Evolutionary conservation across 2,888 invertebrate genomes (phyloP), one percentile per base, ranked within the genome.

Genomic region (Zelleria hepariella): DNA sequence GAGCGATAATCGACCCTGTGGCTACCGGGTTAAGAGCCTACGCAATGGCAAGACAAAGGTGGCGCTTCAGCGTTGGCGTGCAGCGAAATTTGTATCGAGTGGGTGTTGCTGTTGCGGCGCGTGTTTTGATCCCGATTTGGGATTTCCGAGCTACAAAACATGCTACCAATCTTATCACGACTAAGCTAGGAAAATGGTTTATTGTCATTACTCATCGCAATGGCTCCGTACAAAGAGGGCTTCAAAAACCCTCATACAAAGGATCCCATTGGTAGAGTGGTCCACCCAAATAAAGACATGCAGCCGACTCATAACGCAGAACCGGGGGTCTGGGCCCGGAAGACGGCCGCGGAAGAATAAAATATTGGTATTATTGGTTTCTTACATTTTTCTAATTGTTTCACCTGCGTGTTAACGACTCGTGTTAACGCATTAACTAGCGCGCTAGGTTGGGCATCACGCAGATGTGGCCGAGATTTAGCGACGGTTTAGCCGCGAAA

Each of bases 261-360:
- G 15, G 15, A 32, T 32, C 7, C 10, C 32, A 42, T 10, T 15
- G 32, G 32, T 15, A 42, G 32, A 42, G 15, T 42, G 32, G 32
- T 42, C 32, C 32, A 49, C 0, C 49, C 65, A 62, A 75, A 77
- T 75, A 71, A 71, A 77, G 75, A 72, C 72, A 68, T 72, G 70
- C 62, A 65, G 60, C 32, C 32, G 32, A 10, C 32, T 42, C 64
- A 60, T 67, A 69, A 69, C 66, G 67, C 58, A 64, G 62, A 56
- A 72, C 72, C 68, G 60, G 65, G 62, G 76, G 75, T 71, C 67
- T 10, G 32, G 3, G 64, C 71, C n/a, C n/a, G n/a, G n/a, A n/a
- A n/a, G n/a, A n/a, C n/a, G n/a, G n/a, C n/a, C n/a, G n/a, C n/a
- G n/a, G n/a, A n/a, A n/a, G n/a, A n/a, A n/a, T n/a, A n/a, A n/a